These are phyloP conservation scores for Pangasius macronema DNA, from an alignment of 2,797 vertebrate genomes.

Conservation along the genomic window DNA sequence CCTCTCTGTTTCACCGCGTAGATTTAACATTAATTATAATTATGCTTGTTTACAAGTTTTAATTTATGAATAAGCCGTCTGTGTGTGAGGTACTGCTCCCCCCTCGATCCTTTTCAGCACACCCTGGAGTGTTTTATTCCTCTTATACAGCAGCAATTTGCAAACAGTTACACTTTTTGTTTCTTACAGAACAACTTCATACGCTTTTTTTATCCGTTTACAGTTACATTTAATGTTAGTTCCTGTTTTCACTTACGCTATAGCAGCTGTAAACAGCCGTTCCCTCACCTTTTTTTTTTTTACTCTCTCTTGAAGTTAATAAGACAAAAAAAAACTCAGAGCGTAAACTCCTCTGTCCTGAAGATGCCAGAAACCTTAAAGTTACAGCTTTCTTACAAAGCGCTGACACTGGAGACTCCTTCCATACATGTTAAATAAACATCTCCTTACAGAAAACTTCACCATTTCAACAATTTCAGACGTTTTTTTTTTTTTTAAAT, in stretches of 20 bases:
- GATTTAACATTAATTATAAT: background rate
- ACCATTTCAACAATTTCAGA: background rate
- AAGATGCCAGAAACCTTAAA: too few species aligned
- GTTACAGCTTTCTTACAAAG: too few species aligned
- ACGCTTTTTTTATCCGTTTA: too few species aligned
- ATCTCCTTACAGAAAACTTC: background rate
- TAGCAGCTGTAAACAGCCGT: background rate
- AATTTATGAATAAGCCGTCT: background rate
- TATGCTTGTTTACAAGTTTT: background rate
- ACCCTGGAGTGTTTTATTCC: too few species aligned
- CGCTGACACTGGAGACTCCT: too few species aligned
- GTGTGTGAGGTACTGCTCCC: too few species aligned
- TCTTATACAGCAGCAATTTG: too few species aligned
- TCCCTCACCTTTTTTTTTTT: background rate
- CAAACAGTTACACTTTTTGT: too few species aligned
- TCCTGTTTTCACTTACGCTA: background rate
- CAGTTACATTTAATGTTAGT: background rate
- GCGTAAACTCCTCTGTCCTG: too few species aligned
- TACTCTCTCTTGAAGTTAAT: background rate
- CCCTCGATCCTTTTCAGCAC: too few species aligned
- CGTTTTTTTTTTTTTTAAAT: background rate
- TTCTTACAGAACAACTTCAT: too few species aligned
- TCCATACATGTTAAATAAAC: background rate
- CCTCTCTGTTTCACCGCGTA: background rate
- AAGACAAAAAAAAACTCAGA: background rate